Base-by-base conservation (phyloP, 2,888 invertebrate genomes). In the Cloeon dipterum region DNA sequence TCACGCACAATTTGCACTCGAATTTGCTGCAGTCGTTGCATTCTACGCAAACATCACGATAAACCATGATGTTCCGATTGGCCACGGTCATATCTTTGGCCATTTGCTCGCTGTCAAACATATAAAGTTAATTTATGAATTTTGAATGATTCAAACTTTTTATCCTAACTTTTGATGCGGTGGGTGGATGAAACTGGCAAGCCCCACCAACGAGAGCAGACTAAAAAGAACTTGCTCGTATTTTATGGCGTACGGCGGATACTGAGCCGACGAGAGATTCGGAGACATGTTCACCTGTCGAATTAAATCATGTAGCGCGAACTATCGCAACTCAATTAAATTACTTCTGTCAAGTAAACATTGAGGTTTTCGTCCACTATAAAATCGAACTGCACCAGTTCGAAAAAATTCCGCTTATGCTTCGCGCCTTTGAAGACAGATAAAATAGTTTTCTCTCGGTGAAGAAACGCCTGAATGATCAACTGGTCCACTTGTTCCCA, bases 341-440 rank as follows among this genome's bases (percentile, higher is more conserved):
- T 46, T 45, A 62, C 65, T 61, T 96, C 96, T 69, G 96, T 74
- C 5, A 91, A 61, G 49, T 71, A 79, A 0, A 93, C 81, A 35
- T 76, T 77, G 1, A 94, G 54, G 37, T 86, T 61, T 44, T 85
- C 78, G 52, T 94, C 89, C 3, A 94, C 61, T 0, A 89, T 75
- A 51, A 96, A 76, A 56, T 96, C 96, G 51, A 96, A 85, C 20
- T 96, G 70, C 59, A 91, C 77, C 63, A 96, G 63, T 57, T 96
- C 94, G 56, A 96, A 96, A 55, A 89, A 94, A 47, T 77, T 78
- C 14, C 65, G 56, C 38, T 62, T 57, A 44, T 63, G 66, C 20
- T 49, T 60, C 47, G 61, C 47, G 33, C 3, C n/a, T 45, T 42
- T 17, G 70, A 59, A 18, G 70, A 63, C 20, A 46, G 43, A 70